Base-by-base conservation (phyloP, 2,113 vertebrate species). In the Zapus hudsonius region DNA sequence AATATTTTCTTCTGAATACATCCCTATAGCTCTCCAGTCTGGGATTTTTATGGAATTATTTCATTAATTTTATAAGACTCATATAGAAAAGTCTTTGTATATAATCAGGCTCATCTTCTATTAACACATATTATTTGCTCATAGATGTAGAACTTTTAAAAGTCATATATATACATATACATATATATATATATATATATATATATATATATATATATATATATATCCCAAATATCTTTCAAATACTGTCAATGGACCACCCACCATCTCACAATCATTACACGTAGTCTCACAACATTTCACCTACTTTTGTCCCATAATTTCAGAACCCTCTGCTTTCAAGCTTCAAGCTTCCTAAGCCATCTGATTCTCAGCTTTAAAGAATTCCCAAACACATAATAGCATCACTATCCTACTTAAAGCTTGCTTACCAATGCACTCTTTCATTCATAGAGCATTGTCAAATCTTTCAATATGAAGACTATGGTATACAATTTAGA, bases 41-140 rank as follows among this genome's bases (percentile, higher is more conserved):
- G 90, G 20, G 17, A 93, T 40, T 84, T n/a, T 88, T 82, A 80
- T 94, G 85, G 44, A 92, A 91, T 7, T 66, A 79, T 91, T 86
- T 74, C n/a, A 70, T 67, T 84, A 57, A 5, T 73, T 92, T 94
- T 78, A 57, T 38, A 79, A 80, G n/a, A 42, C n/a, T 67, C 44
- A 55, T 92, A 93, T 75, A 64, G 29, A 92, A 75, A 31, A 81
- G 11, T 44, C 44, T 61, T 82, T 70, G 9, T 61, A 86, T 75
- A 75, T 9, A 10, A 88, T 19, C 61, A 80, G n/a, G 4, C 22
- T 89, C 22, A 75, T 80, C 7, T 93, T 88, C 74, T 61, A 67
- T 55, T 89, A 87, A 72, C 73, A 20, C 16, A 55, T 40, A 61
- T 66, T 66, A 61, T 73, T 78, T 70, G 25, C 36, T 19, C 4